Base-by-base conservation (phyloP, 2,888 invertebrate genomes). In the Halictus ligatus region DNA sequence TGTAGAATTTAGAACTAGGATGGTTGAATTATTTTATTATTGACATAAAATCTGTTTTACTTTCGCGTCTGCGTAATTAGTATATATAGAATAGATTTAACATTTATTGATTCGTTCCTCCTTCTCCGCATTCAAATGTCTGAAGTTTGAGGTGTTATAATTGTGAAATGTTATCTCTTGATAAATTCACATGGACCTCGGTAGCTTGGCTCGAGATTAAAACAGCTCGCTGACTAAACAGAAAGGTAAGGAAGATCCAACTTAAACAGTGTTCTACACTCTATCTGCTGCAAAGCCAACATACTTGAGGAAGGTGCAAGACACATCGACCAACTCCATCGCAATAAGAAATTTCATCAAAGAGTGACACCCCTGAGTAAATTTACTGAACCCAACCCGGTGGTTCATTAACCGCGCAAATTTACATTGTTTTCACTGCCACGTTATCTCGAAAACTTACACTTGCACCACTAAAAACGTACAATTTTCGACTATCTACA, bases 401-500 rank as follows among this genome's bases (percentile, higher is more conserved):
- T n/a, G 54, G 29, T 77, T 84, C 74, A 69, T 78, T 75, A 75
- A 71, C 60, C 40, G 60, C 25, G 78, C 21, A 72, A 75, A 78
- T 78, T 83, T 72, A 46, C 75, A 72, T 50, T 74, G 75, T 50
- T 21, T 25, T 4, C n/a, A 18, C 18, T 10, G 6, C 0, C 29
- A 25, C n/a, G 29, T 64, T 80, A 75, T 72, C 80, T 35, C 18
- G 13, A 10, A 40, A 18, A 18, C 46, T 15, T 46, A 29, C 54
- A 29, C 64, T 12, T 5, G 15, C 18, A 18, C n/a, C 67, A 1
- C 21, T 12, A 10, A n/a, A 13, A 6, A 4, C 40, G 5, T n/a
- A 43, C 12, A 40, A 71, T 71, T 71, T 43, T 6, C 12, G 35
- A 67, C 48, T 35, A 2, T 10, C 21, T 29, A 48, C 15, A 35